Evolutionary conservation across 2,888 invertebrate genomes (phyloP), one percentile per base, ranked within the genome.

Genomic region (Xestoiulus laeticollis): DNA sequence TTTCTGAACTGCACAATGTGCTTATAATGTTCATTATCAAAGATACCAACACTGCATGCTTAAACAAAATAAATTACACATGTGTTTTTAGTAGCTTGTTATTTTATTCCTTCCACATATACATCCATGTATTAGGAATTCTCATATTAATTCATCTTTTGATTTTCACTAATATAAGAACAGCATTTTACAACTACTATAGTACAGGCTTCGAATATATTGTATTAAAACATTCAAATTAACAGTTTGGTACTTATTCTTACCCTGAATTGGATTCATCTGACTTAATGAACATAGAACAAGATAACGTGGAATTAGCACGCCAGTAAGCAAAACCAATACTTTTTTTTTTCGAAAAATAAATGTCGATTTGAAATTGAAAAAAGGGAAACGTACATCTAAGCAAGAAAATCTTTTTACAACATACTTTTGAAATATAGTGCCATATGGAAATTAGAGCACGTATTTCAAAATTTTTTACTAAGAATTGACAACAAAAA

Each of bases 21-120:
- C 43, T 12, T 19, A 48, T 14, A 48, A 48, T 12, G 12, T 38
- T 38, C 38, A 38, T 38, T 38, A 38, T n/a, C 38, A 38, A 38
- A 38, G n/a, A n/a, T n/a, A 38, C 38, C 1, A 38, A 38, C 48
- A 3, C 14, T 14, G n/a, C 5, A 59, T 59, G 59, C n/a, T 59
- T n/a, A 3, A 19, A 6, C 2, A 0, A 59, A 59, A n/a, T 59
- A 59, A 59, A 2, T n/a, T 59, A n/a, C 59, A n/a, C 19, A n/a
- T 59, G n/a, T n/a, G n/a, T 12, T 48, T 59, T 6, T 8, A 59
- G 19, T 59, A 59, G 59, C 59, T 6, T 59, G 59, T 19, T 19
- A 59, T 59, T 59, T 59, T 59, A 59, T 59, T 59, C 59, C 59
- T 59, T 59, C 59, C 59, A 59, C 59, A 59, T 59, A n/a, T 59